Base-by-base conservation (phyloP, 2,113 vertebrate species). In the Nibea albiflora region DNA sequence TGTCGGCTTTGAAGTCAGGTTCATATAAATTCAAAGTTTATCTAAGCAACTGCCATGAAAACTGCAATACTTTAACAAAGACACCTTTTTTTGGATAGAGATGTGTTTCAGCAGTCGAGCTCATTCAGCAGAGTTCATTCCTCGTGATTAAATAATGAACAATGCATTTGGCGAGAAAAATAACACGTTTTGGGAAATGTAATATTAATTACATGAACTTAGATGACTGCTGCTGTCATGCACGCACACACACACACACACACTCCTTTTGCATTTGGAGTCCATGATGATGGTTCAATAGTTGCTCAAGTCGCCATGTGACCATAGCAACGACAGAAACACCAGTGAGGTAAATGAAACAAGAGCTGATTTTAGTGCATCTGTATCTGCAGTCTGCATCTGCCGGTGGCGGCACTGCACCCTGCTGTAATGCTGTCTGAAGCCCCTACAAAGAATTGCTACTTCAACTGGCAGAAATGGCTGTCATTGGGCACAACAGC, bases 1-100 rank as follows among this genome's bases (percentile, higher is more conserved):
- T 78, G 46, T 60, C 20, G n/a, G 66, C 77, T 88, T 81, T 86
- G 56, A 85, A 70, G 85, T 81, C 39, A 46, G 28, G 58, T 68
- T 78, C 49, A 80, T 52, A 64, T 22, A 75, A 74, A 76, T 84
- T 31, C 15, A 79, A 50, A 20, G 16, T 79, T 11, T 76, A 61
- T 73, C 15, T 24, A 61, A 44, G 42, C 11, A 54, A 76, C n/a
- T 57, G 26, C 44, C 24, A 63, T 73, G 46, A 68, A 66, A 49
- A 71, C 3, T 8, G 39, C 47, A 57, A 52, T 42, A 26, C 11
- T 5, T 15, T 12, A 58, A 19, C 1, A 19, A 50, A 58, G 22
- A 4, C 26, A 4, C 1, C 28, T 61, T 31, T 46, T 22, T 53
- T 17, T 22, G 5, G 24, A 57, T 22, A 9, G 54, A 63, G 50